Conservation (phyloP, 1,140 invertebrate species). For the Drosophila baimaii region DNA sequence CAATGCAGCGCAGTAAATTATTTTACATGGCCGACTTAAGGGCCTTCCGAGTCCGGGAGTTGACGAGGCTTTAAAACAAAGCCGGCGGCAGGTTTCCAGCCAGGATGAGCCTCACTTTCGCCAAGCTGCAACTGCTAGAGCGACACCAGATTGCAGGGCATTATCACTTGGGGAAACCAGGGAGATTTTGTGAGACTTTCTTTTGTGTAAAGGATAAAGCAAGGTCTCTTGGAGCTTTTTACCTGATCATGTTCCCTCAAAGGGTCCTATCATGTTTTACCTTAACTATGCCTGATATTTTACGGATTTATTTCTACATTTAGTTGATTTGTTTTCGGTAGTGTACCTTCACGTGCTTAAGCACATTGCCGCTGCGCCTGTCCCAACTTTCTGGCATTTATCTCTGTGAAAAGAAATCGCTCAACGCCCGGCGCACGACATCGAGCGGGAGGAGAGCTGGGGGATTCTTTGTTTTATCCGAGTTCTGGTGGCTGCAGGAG, state of each 20-base stretch:
- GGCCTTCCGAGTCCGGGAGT: background rate
- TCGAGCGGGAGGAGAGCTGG: background rate
- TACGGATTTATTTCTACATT: background rate
- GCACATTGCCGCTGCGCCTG: constrained; percentile 19
- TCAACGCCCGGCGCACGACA: constrained; percentile 52
- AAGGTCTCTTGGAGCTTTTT: too few relatives aligned
- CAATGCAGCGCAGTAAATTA: constrained; percentile 69
- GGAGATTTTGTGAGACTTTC: background rate
- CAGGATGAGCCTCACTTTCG: constrained; percentile 20
- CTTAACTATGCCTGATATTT: too few relatives aligned
- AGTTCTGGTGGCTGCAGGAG: constrained; percentile 9
- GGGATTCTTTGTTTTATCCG: constrained; percentile 64
- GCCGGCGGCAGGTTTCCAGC: background rate
- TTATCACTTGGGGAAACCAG: background rate
- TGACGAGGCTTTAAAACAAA: constrained; percentile 28
- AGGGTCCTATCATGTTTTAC: too few relatives aligned
- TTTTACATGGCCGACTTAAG: constrained; percentile 56
- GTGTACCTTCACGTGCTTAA: constrained; percentile 24
- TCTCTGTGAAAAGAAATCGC: constrained; percentile 78
- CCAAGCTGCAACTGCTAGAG: background rate
- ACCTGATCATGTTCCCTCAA: too few relatives aligned
- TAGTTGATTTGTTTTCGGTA: background rate
- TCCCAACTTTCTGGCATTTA: constrained; percentile 68
- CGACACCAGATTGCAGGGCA: constrained; percentile 22
- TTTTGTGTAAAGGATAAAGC: too few relatives aligned